Base-by-base conservation (phyloP, 2,113 vertebrate genomes). In the Laticauda colubrina region DNA sequence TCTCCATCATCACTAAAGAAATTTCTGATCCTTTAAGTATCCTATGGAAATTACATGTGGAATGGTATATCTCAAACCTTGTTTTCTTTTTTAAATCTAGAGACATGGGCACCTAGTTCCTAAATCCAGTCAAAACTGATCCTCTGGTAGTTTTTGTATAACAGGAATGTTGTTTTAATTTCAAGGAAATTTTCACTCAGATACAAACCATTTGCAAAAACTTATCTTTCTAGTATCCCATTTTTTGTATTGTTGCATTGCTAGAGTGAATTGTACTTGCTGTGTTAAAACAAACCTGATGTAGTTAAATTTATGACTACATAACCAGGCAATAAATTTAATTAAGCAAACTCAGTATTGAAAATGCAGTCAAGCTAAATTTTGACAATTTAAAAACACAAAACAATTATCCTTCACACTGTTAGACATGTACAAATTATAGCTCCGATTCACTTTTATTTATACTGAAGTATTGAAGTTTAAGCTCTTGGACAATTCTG, bases 21-120 rank as follows among this genome's bases (percentile, higher is more conserved):
- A 95, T 97, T 97, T 97, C 93, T 64, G 81, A 93, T 97, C 96
- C 96, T 89, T 64, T 90, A 93, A 86, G 75, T 54, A 93, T 97
- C 95, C 95, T 95, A 95, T 97, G 95, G 97, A 97, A 96, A 95
- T 97, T 97, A 96, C 96, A 97, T 91, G 88, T 96, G 95, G 96
- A 96, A 96, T 97, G 48, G 95, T 89, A 92, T 97, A 96, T 97
- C 97, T 96, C 97, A 98, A 98, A 97, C 95, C 85, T 90, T 90
- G 94, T 97, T 97, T 95, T 93, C 96, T 95, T 94, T 95, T 94
- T 55, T 95, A 94, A 95, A 93, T 95, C 92, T 96, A 95, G 92
- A 92, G 95, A 92, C 93, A 94, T 96, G 95, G 51, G n/a, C 34
- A 90, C 43, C n/a, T n/a, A 59, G 18, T 89, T 12, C 26, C 29